These are phyloP conservation scores for Drosophila colorata DNA, from an alignment of 2,888 invertebrate species.

Conservation along the genomic window DNA sequence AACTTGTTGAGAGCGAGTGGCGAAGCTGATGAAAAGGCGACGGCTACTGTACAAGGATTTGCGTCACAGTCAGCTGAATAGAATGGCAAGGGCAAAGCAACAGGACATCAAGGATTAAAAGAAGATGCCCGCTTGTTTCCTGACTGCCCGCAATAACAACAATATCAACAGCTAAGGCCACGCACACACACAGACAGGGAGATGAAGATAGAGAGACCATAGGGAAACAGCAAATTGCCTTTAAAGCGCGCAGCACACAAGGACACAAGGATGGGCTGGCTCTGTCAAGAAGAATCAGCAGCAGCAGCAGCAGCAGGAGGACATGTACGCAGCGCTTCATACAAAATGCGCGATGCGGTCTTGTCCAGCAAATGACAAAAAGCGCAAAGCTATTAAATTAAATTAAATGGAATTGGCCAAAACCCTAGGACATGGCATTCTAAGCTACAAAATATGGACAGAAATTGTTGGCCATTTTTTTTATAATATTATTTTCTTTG, in stretches of 20 bases:
- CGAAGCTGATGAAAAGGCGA: constrained; percentile 40
- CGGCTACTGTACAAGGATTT: constrained; percentile 44
- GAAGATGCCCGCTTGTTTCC: constrained; percentile 52
- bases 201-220: constrained; percentile 5
- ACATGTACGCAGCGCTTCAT: constrained; percentile 45
- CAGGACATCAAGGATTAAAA: constrained; percentile 78
- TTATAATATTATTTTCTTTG: constrained; percentile 24
- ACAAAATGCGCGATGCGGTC: constrained; percentile 63
- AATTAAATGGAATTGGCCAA: constrained; percentile 81
- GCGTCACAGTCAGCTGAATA: constrained; percentile 45
- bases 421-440: constrained; percentile 57
- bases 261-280: constrained; percentile 24
- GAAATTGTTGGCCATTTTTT: constrained; percentile 43
- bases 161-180: constrained; percentile 47
- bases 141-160: constrained; percentile 59
- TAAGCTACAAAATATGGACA: constrained; percentile 62
- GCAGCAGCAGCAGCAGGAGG: constrained; percentile 39
- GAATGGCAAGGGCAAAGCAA: constrained; percentile 58
- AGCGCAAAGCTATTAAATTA: constrained; percentile 81
- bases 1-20: constrained; percentile 43
- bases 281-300: constrained; percentile 33
- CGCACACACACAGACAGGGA: constrained; percentile 19
- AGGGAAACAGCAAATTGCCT: constrained; percentile 69
- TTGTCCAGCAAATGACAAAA: constrained; percentile 71
- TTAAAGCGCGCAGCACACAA: constrained; percentile 52